phyloP scores from a whole-genome alignment of 92 coral and sea anemone genomes.

The Actinernus sp. region DNA sequence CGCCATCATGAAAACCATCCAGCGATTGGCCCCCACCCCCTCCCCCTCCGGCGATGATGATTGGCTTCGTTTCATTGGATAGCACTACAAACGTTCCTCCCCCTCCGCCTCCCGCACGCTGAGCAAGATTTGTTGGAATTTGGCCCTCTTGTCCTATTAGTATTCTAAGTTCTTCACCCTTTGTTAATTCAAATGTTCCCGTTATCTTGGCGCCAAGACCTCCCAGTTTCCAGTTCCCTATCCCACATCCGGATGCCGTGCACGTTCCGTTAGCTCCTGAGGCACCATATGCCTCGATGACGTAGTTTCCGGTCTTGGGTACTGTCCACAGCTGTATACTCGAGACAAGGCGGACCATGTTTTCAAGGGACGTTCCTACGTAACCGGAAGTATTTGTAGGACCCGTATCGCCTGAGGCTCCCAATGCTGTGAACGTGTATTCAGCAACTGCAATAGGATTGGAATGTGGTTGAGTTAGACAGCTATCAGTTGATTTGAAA shows the following conservation, averaged over 20 bases:
- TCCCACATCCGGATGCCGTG: not conserved
- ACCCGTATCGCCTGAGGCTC: conserved; percentile 62
- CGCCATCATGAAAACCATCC: conserved; percentile 63
- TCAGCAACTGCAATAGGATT: not conserved
- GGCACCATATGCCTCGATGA: conserved; percentile 83
- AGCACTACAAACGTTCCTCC: conserved; percentile 85
- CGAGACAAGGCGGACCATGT: conserved; percentile 44
- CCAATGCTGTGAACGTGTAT: conserved; percentile 64
- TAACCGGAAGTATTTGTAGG: conserved; percentile 66
- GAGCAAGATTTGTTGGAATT: not conserved
- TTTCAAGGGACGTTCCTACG: conserved; percentile 63
- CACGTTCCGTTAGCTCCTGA: conserved; percentile 88
- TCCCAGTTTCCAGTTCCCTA: conserved; percentile 50
- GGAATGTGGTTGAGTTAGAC: not conserved
- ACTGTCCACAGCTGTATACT: conserved; percentile 93
- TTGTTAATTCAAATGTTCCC: conserved; percentile 59
- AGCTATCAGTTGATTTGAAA: not conserved
- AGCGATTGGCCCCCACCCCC: conserved; percentile 79
- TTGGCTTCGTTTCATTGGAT: conserved; percentile 23
- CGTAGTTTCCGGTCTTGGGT: conserved; percentile 78
- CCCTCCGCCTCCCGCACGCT: conserved; percentile 89
- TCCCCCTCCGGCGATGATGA: conserved; percentile 92
- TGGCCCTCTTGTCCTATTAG: conserved; percentile 84
- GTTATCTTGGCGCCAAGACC: conserved; percentile 85
- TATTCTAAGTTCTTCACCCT: conserved; percentile 50